phyloP scores from a whole-genome alignment of 2,113 vertebrate species.

The Cochlearius cochlearius region DNA sequence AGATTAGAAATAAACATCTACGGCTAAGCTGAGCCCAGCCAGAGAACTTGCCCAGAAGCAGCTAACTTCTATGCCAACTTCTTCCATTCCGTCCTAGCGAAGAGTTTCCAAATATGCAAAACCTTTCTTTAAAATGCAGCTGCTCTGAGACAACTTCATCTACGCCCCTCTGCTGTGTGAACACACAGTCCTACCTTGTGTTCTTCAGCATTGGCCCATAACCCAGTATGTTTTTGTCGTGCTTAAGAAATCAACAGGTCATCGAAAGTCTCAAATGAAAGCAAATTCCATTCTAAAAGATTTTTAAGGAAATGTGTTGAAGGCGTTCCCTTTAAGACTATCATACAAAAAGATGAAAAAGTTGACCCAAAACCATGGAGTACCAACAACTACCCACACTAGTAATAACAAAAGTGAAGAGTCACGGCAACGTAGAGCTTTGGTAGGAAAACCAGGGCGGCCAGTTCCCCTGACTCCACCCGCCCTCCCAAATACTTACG shows the following conservation, averaged over 20 bases:
- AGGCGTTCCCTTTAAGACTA: background rate
- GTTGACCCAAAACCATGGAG: background rate
- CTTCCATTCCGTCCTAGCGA: background rate
- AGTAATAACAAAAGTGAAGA: background rate
- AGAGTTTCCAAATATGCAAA: background rate
- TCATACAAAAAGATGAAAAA: background rate
- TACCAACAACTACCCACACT: background rate
- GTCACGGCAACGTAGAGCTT: background rate
- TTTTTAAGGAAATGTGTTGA: background rate
- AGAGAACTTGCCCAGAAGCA: background rate
- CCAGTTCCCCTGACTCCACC: background rate
- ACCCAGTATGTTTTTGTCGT: background rate
- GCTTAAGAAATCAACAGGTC: background rate
- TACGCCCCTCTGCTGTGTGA: background rate
- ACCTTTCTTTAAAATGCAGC: fast-evolving
- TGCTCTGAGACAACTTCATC: background rate
- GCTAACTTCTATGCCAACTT: background rate
- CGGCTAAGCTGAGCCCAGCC: background rate
- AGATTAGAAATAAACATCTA: background rate
- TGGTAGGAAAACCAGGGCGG: background rate
- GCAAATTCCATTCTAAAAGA: background rate
- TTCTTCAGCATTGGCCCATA: background rate
- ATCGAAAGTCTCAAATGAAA: background rate
- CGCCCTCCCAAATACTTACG: background rate
- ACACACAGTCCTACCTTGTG: background rate